Evolutionary conservation across 2,113 vertebrate genomes (phyloP), one percentile per base, ranked within the genome.

Genomic region (Ceuthmochares aereus): DNA sequence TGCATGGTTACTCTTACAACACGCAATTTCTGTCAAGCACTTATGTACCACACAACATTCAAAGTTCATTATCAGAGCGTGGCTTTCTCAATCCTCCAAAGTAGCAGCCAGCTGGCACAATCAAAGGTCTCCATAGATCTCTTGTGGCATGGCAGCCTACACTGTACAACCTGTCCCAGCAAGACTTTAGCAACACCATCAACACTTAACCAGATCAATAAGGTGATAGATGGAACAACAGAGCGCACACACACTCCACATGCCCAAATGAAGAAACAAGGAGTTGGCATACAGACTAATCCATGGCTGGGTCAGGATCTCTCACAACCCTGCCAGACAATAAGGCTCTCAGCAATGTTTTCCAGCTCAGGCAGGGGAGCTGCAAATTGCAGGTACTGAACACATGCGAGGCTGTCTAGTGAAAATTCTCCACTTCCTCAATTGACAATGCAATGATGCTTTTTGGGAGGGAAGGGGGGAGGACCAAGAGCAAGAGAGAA

Each of bases 151-250:
- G 11, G 76, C 70, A 59, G 82, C 40, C 64, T 51, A 4, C 0
- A 14, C 17, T 6, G 84, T 55, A 96, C 85, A 88, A 18, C 82
- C 92, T 88, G 74, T 88, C 93, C 88, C 87, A 63, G 75, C 76
- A 82, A 14, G 42, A 21, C 89, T 93, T 75, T 42, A 68, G 89
- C 93, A 95, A 86, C 45, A 90, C 56, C 90, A 80, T 0, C 14
- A 94, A 60, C 67, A 45, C 87, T 14, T 14, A 11, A 6, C 62
- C 8, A 17, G 80, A 87, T 96, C 96, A 37, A 27, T 63, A 72
- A 43, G 63, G 76, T 7, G 66, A 70, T 22, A 58, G 75, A 37
- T 14, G 66, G 56, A 30, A 47, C 19, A 14, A 2, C 55, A 45
- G 19, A 26, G 75, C 5, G 2, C 83, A 90, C 74, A 45, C 66